These are phyloP conservation scores for Acanthosepion lycidas DNA, from an alignment of 2,888 invertebrate genomes.

Conservation along the genomic window DNA sequence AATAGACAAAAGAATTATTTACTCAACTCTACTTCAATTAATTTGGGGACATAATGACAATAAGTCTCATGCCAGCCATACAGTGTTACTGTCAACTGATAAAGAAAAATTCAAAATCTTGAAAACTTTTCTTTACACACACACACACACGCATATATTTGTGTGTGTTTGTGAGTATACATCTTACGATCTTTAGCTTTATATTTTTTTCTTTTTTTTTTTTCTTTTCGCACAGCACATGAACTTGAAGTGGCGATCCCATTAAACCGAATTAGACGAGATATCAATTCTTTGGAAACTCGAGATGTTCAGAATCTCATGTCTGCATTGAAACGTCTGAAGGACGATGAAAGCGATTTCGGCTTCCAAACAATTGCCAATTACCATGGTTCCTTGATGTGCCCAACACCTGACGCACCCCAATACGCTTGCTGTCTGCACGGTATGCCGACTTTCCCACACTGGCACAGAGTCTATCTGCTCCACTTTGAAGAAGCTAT, in stretches of 20 bases:
- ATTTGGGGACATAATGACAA: too few relatives aligned
- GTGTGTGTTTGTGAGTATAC: too few relatives aligned
- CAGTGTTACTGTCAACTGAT: too few relatives aligned
- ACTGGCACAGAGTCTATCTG: conserved; percentile 52
- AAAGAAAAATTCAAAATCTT: too few relatives aligned
- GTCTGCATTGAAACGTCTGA: conserved; percentile 53
- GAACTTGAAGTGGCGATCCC: conserved; percentile 37
- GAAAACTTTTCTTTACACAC: too few relatives aligned
- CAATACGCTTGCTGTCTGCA: conserved; percentile 51
- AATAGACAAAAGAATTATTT: too few relatives aligned
- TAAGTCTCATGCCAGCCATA: too few relatives aligned
- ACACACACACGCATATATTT: too few relatives aligned
- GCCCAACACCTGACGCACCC: conserved; percentile 43
- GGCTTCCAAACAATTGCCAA: conserved; percentile 49
- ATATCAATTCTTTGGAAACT: conserved; percentile 50
- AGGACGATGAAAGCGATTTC: conserved; percentile 50
- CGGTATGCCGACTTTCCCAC: conserved; percentile 52
- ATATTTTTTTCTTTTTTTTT: too few relatives aligned
- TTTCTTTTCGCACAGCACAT: background rate
- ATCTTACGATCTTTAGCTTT: too few relatives aligned
- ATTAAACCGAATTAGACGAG: conserved; percentile 52
- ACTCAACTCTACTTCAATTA: too few relatives aligned
- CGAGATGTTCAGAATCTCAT: conserved; percentile 54
- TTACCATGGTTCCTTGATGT: conserved; percentile 50
- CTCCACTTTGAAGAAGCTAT: conserved; percentile 53